Evolutionary conservation across 2,113 vertebrate species (phyloP), one percentile per base, ranked within the genome.

Genomic region (Seriola rivoliana): DNA sequence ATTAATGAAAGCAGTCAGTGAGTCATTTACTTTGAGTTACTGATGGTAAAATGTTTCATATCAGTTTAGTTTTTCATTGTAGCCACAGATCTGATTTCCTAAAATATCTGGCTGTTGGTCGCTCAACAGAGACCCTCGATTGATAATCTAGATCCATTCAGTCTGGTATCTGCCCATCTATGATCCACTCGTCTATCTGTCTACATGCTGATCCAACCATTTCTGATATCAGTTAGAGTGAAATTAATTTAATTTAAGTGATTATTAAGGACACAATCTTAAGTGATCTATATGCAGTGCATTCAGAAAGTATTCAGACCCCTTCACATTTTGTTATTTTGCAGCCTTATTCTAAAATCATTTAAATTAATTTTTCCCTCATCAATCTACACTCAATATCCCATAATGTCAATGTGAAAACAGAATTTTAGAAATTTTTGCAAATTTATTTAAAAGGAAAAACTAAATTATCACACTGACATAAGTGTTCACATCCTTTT

Each of bases 201-300:
- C 17, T 34, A 64, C 25, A 2, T 25, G n/a, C 52, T 60, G 66
- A 80, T 85, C 65, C 68, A 64, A 68, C 38, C n/a, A 52, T 55
- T 76, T 23, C 36, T 25, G 11, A 73, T 85, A 88, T 91, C 92
- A 12, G 14, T 29, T 8, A 44, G 8, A 50, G 32, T 29, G 23
- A 48, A 48, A 6, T n/a, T 21, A 9, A 21, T 32, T 48, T 4
- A 50, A 50, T 29, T 44, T n/a, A 46, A 44, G 17, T 65, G 62
- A 66, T 65, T 4, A 12, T 65, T 65, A 65, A 42, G 21, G 63
- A 36, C 10, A 4, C 17, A 19, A 17, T 50, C 17, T 50, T 36
- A 36, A 36, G 5, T 46, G 44, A 14, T 46, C 44, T 46, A 44
- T 4, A 13, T 44, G 6, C 34, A 10, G 40, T 10, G 7, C 2